Evolutionary conservation across 2,797 vertebrate genomes (phyloP), one percentile per base, ranked within the genome.

Genomic region (Gadopsis marmoratus): DNA sequence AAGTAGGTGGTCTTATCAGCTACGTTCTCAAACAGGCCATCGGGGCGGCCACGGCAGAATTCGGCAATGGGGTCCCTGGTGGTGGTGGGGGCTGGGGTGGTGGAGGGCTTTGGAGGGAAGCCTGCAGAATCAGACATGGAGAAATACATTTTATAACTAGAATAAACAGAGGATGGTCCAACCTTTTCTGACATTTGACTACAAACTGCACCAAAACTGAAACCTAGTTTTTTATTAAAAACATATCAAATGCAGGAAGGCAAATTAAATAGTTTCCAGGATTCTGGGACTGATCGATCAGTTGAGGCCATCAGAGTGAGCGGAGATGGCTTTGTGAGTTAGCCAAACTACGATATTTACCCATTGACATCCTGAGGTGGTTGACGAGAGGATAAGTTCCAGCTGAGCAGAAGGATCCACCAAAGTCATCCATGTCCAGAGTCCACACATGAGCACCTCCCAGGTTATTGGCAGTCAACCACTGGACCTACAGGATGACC

Each of bases 371-470:
- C 54, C 94, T 95, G 77, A 97, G 91, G 78, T 96, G 93, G 41
- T 90, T 95, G 84, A 95, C 76, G 17, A 96, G 94, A 60, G 96
- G 95, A 63, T 94, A 95, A 7, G 71, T 1, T 71, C 93, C 95
- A 0, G 65, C 37, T 31, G 71, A 78, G 79, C 96, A 96, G 82
- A 94, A 94, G 2, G 37, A 31, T 45, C 95, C 95, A 11, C 29
- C n/a, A 66, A 96, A 96, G 88, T 96, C 95, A 55, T 96, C 96
- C 82, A 96, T 82, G 87, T 96, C 96, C 80, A 96, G 73, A 12
- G 89, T 92, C 92, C 89, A 96, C 48, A 96, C 94, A 55, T 95
- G 94, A 31, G 94, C 95, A 6, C 95, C 95, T 19, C 93, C 95
- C 56, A 96, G 60, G 10, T 82, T 81, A 39, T 74, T 68, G 16